A percentile compares a stretch with the other conserved stretches of the same genome.
These are phyloP conservation scores for Oreochromis tanganicae DNA, from an alignment of 2,113 vertebrate genomes.

Conservation along the genomic window DNA sequence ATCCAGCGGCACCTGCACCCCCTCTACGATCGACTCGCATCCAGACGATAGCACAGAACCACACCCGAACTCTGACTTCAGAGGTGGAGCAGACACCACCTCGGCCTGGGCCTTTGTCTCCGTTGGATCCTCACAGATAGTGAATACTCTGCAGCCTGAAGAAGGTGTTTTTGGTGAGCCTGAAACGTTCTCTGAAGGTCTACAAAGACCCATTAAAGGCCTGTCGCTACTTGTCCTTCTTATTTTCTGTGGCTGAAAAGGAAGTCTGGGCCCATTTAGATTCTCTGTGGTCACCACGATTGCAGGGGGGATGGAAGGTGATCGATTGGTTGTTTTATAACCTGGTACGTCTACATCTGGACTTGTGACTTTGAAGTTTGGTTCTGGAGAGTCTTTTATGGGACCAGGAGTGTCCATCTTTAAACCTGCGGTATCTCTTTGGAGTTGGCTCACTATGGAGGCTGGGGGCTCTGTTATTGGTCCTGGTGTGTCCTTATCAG, in stretches of 20 bases:
- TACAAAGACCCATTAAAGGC: constrained; percentile 47
- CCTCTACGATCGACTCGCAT: constrained; percentile 62
- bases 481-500: constrained; percentile 5
- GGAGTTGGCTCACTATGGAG: constrained; percentile 8
- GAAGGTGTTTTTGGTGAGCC: neutral
- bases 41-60: constrained; percentile 46
- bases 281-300: constrained; percentile 72
- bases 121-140: constrained; percentile 49
- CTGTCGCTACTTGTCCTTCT: constrained; percentile 37
- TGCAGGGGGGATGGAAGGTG: neutral
- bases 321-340: neutral
- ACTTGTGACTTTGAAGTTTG: neutral
- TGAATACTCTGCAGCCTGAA: constrained; percentile 56
- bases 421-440: neutral
- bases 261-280: constrained; percentile 44
- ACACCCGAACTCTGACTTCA: constrained; percentile 60
- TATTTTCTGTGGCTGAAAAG: constrained; percentile 28
- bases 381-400: constrained; percentile 12
- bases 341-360: neutral
- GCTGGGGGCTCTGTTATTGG: constrained; percentile 53
- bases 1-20: constrained; percentile 63
- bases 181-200: constrained; percentile 3
- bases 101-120: constrained; percentile 12
- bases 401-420: constrained; percentile 32
- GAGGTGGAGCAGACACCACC: neutral